Base-by-base conservation (phyloP, 2,888 invertebrate species). In the Dynastes grantii region DNA sequence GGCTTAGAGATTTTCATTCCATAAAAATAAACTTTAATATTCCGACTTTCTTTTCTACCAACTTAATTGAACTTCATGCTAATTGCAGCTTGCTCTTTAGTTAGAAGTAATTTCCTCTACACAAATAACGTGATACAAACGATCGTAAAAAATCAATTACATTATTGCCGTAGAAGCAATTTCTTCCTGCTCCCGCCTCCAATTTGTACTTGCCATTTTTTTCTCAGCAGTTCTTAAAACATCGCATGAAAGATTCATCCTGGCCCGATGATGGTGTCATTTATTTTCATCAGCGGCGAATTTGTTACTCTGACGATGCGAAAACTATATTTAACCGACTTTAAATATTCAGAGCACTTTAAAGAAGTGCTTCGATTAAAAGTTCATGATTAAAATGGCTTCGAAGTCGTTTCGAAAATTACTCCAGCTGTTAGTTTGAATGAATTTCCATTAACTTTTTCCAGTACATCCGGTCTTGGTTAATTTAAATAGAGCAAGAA, bases 371-470 rank as follows among this genome's bases (percentile, higher is more conserved):
- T 73, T 73, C 73, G 73, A 73, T 73, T 73, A 58, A 73, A 73
- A 58, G 73, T 73, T 73, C 73, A 73, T 58, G 55, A 73, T 61
- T 73, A 58, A 37, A 73, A 73, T 73, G 40, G 73, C 40, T 73
- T 29, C 16, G 37, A 37, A 58, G 55, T 61, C 73, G 40, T 58
- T 58, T 53, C 51, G 61, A 73, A 73, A 73, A 73, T 73, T 61
- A 73, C 58, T 11, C 29, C 58, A 9, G 40, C 40, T 58, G 58
- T 73, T 73, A 58, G 22, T 16, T 6, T 73, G 45, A 37, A 27
- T 70, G 53, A 40, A 37, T 73, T 73, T 73, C 61, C 40, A 73
- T 73, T 73, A 73, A 73, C 73, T 73, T 58, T 55, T 73, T 73
- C 37, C 58, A 37, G 16, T 61, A 16, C 40, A 73, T 45, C 40